Evolutionary conservation across 2,888 invertebrate genomes (phyloP), one percentile per base, ranked within the genome.

Genomic region (Drosophila imparisetae): DNA sequence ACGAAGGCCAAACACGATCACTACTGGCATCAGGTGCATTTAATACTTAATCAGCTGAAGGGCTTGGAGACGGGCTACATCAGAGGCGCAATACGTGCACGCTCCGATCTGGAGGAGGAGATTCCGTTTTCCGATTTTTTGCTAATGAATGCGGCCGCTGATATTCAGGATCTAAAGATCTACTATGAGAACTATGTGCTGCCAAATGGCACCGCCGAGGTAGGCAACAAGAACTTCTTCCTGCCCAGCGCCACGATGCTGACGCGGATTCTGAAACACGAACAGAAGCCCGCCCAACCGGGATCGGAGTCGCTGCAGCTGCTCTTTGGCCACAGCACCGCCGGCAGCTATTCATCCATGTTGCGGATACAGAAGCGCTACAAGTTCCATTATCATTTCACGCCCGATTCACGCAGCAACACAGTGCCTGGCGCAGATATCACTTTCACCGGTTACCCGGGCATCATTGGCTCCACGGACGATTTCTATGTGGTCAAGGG

Each of bases 11-110:
- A 86, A 15, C 88, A 87, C 89, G 76, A 92, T 95, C 96, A 53
- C 96, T 96, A 93, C 91, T 98, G 98, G 98, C 96, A 97, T 92
- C 97, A 98, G 94, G 95, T 97, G 55, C 95, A 95, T 59, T 92
- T 98, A 60, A 95, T 96, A 89, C 95, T 97, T 91, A 94, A 94
- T 29, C 98, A 98, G 93, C 93, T 97, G 70, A 95, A 95, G 88
- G 98, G 98, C 2, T 93, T 98, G 61, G 95, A 94, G 83, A 95
- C 95, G 61, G 98, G 97, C 6, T 97, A 96, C 94, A 94, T 94
- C 75, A 95, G 95, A 66, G 96, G 96, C 0, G 95, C 96, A 0
- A 94, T 94, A 66, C 94, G 96, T 52, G 95, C 95, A 83, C 94
- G 94, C 78, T 94, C 94, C 55, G 94, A 94, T 78, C 93, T 94